A percentile compares a stretch with the other conserved stretches of the same genome.
Evolutionary conservation across 2,797 vertebrate species (phyloP).

Genomic region (Neosilurus hyrtlii): DNA sequence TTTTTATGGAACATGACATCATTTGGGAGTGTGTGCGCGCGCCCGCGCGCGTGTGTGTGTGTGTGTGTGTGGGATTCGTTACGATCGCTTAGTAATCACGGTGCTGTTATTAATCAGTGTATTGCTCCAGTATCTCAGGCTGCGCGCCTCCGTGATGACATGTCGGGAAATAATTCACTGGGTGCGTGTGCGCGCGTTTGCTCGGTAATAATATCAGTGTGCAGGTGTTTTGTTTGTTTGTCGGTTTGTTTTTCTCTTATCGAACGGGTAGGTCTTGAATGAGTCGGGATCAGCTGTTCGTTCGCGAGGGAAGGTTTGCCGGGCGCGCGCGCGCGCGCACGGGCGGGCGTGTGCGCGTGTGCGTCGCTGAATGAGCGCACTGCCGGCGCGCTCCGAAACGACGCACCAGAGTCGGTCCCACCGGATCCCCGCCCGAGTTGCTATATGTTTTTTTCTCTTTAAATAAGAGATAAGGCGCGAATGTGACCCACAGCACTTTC

Average conservation of each 20-base stretch:
- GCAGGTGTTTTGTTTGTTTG: background rate
- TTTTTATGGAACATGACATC: conserved; percentile 75
- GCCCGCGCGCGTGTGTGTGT: conserved; percentile 29
- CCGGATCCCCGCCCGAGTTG: conserved; percentile 17
- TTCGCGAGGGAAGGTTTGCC: conserved; percentile 52
- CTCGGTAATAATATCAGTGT: background rate
- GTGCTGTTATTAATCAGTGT: background rate
- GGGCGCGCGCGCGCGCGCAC: background rate
- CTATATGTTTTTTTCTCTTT: background rate
- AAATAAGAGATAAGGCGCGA: background rate
- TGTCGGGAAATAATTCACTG: background rate
- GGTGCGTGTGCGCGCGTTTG: background rate
- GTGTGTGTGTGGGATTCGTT: too few relatives aligned
- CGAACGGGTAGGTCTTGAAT: background rate
- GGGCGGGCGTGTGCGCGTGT: background rate
- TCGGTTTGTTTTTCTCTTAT: background rate
- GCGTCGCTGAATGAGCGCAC: background rate
- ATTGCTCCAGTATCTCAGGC: background rate
- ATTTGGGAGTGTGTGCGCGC: conserved; percentile 64
- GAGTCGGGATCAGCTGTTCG: conserved; percentile 68
- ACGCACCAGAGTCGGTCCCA: background rate
- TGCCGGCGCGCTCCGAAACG: background rate
- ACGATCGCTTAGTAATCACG: background rate
- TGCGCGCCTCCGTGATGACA: background rate
- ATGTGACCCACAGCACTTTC: background rate